phyloP scores from a whole-genome alignment of 1,140 invertebrate species.

The Leptopilina clavipes region DNA sequence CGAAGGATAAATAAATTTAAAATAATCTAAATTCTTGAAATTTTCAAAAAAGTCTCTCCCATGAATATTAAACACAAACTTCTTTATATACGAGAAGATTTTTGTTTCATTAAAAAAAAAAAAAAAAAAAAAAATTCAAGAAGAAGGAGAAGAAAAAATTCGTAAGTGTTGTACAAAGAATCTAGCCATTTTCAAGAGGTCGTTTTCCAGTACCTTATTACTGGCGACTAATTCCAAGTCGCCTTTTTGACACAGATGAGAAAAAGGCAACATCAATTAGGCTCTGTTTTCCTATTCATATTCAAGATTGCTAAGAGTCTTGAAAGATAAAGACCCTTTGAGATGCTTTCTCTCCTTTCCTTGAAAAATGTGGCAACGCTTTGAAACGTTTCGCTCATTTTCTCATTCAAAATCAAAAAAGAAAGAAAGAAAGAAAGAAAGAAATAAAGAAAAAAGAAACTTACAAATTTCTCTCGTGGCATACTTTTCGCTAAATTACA shows the following conservation, averaged over 20 bases:
- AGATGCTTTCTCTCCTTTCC: neutral
- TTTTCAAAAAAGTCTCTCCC: too few species aligned
- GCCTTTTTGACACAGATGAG: slow-evolving; percentile 10
- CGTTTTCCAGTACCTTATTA: slow-evolving; percentile 13
- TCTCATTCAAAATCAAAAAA: neutral
- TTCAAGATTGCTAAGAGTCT: slow-evolving; percentile 13
- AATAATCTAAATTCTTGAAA: too few species aligned
- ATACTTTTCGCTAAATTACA: slow-evolving; percentile 28
- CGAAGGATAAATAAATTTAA: too few species aligned
- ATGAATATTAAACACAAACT: too few species aligned
- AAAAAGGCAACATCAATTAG: slow-evolving; percentile 14
- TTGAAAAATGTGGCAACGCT: slow-evolving; percentile 7
- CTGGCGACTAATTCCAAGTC: slow-evolving; percentile 1
- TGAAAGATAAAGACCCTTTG: slow-evolving; percentile 2
- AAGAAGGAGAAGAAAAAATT: slow-evolving; percentile 2
- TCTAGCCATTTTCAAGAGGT: slow-evolving; percentile 18
- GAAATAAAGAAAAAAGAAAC: too few species aligned
- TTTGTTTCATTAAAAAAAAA: too few species aligned
- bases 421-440: neutral
- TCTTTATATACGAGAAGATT: too few species aligned
- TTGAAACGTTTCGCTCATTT: neutral
- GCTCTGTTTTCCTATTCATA: slow-evolving; percentile 22
- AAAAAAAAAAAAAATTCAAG: neutral
- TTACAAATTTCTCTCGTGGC: neutral
- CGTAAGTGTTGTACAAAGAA: slow-evolving; percentile 8